Evolutionary conservation across 2,888 invertebrate species (phyloP).

Genomic region (Clepsis dumicolana): DNA sequence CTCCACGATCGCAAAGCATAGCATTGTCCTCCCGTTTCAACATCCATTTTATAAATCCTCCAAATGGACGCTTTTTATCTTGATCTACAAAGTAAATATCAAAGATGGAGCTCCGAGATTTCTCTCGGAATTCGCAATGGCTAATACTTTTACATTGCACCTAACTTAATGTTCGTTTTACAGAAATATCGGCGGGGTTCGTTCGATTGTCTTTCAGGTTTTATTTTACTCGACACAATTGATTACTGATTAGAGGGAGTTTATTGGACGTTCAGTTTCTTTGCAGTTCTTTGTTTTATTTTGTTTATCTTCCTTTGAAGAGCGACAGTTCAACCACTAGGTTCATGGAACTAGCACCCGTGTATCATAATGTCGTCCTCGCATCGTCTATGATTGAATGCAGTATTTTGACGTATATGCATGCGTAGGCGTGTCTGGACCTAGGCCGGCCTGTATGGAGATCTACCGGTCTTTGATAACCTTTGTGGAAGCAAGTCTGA

Average conservation of each 20-base stretch:
- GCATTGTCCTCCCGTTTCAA: conserved; percentile 57
- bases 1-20: conserved; percentile 45
- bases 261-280: not conserved
- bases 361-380: too few relatives aligned
- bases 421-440: conserved; percentile 11
- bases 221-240: conserved; percentile 24
- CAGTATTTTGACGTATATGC: conserved; percentile 19
- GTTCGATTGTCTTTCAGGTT: conserved; percentile 28
- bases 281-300: not conserved
- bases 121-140: conserved; percentile 32
- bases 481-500: conserved; percentile 33
- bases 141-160: conserved; percentile 41
- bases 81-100: conserved; percentile 65
- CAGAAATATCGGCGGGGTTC: conserved; percentile 34
- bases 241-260: conserved; percentile 31
- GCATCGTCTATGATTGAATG: not conserved
- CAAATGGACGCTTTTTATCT: conserved; percentile 66
- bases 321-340: too few relatives aligned
- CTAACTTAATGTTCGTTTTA: conserved; percentile 31
- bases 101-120: conserved; percentile 48
- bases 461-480: conserved; percentile 26
- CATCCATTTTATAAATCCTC: conserved; percentile 64
- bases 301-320: not conserved
- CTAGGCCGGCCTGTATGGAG: conserved; percentile 34
- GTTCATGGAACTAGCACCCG: too few relatives aligned